Evolutionary conservation across 2,888 invertebrate genomes (phyloP).

Genomic region (Callinectes sapidus): DNA sequence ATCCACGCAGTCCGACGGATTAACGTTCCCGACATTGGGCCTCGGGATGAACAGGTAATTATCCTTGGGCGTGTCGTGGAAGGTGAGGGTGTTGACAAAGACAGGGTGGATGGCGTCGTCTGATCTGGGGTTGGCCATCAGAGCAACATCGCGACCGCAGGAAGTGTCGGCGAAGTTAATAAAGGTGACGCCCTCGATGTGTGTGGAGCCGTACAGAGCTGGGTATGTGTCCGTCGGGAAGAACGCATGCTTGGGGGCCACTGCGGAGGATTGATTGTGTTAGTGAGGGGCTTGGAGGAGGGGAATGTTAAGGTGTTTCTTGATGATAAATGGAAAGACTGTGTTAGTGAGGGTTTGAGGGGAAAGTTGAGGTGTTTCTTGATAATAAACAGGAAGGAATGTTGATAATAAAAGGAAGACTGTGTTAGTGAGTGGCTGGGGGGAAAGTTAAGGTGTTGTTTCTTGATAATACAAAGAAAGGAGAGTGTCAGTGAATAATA

Average conservation of each 20-base stretch:
- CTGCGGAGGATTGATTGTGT: conserved; percentile 26
- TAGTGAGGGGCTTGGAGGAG: too few relatives aligned
- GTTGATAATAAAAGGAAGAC: too few relatives aligned
- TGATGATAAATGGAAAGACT: too few relatives aligned
- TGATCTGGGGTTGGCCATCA: conserved; percentile 49
- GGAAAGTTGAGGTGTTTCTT: too few relatives aligned
- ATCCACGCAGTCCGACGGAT: conserved; percentile 70
- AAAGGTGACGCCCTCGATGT: conserved; percentile 49
- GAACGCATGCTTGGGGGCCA: conserved; percentile 55
- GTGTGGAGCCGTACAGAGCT: conserved; percentile 52
- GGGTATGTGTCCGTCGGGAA: conserved; percentile 54
- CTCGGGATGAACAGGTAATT: conserved; percentile 57
- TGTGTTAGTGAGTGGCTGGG: too few relatives aligned
- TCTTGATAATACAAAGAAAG: too few relatives aligned
- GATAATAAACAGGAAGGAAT: too few relatives aligned
- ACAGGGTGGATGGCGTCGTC: conserved; percentile 68
- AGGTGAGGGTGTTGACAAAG: conserved; percentile 42
- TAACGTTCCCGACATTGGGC: conserved; percentile 51
- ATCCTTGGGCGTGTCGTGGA: conserved; percentile 43
- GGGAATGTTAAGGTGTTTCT: too few relatives aligned
- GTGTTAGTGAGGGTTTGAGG: too few relatives aligned
- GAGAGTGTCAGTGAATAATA: too few relatives aligned
- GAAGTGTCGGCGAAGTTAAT: background rate
- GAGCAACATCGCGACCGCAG: conserved; percentile 59
- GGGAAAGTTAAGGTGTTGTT: too few relatives aligned